A percentile compares a stretch with the other conserved stretches of the same genome.
phyloP scores from a whole-genome alignment of 1,140 invertebrate species.

The Drosophila bifasciata region DNA sequence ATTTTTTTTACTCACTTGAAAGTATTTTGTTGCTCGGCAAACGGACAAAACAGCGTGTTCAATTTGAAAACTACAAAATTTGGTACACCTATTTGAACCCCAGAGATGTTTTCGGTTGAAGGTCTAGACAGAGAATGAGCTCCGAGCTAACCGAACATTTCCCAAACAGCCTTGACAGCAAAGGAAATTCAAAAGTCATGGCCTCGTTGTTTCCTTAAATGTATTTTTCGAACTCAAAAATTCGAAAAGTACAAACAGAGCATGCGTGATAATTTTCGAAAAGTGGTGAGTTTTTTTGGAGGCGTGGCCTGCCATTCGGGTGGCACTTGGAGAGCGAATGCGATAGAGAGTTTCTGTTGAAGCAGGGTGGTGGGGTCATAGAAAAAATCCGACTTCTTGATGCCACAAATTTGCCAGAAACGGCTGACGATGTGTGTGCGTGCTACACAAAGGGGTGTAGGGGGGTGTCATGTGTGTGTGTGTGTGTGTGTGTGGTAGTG shows the following conservation, averaged over 20 bases:
- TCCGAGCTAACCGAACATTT: neutral
- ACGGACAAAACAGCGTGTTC: conserved; percentile 30
- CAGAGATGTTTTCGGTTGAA: neutral
- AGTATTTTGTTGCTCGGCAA: neutral
- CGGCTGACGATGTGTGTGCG: conserved; percentile 32
- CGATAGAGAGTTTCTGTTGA: conserved; percentile 2
- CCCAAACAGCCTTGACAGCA: neutral
- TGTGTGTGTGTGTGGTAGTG: conserved; percentile 3
- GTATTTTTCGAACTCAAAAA: conserved; percentile 19
- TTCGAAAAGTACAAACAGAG: conserved; percentile 32
- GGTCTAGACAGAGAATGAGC: conserved; percentile 49
- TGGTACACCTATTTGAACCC: conserved; percentile 16
- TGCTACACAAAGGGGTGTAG: conserved; percentile 1
- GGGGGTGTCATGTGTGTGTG: neutral
- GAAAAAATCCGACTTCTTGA: conserved; percentile 84
- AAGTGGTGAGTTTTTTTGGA: conserved; percentile 70
- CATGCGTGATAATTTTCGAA: conserved; percentile 22
- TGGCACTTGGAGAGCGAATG: neutral
- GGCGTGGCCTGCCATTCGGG: conserved; percentile 58
- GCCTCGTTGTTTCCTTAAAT: conserved; percentile 41
- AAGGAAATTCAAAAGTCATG: conserved; percentile 12
- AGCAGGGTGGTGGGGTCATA: conserved; percentile 36
- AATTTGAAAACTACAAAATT: conserved; percentile 7
- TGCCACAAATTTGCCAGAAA: conserved; percentile 77
- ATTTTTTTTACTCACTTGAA: neutral